A percentile compares a stretch with the other conserved stretches of the same genome.
These are phyloP conservation scores for Proterorhinus semilunaris DNA, from an alignment of 2,113 vertebrate species.

Conservation along the genomic window DNA sequence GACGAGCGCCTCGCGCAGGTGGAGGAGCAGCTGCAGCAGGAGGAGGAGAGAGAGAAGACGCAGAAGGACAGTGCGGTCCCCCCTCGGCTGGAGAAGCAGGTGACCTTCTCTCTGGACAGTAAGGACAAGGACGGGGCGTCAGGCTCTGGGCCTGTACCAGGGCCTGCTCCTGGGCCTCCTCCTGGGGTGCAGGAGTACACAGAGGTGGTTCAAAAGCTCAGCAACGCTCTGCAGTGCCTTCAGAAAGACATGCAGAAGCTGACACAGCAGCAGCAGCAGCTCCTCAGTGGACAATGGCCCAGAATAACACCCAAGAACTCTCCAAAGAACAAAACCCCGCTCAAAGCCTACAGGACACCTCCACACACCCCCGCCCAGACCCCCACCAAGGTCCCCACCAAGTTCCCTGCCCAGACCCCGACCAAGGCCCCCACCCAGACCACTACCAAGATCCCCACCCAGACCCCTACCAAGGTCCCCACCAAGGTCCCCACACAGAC, in stretches of 20 bases:
- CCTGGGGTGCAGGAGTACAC: conserved; percentile 80
- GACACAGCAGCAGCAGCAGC: conserved; percentile 86
- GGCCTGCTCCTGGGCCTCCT: conserved; percentile 38
- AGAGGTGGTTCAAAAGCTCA: conserved; percentile 85
- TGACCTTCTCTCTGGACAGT: conserved; percentile 84
- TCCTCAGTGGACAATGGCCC: conserved; percentile 79
- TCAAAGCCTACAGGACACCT: conserved; percentile 58
- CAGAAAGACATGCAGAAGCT: conserved; percentile 90
- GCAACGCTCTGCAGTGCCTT: conserved; percentile 81
- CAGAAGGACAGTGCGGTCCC: conserved; percentile 27
- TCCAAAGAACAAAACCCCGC: conserved; percentile 49
- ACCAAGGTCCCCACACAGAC: conserved; percentile 37
- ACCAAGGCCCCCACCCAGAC: conserved; percentile 38
- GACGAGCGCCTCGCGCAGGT: conserved; percentile 77
- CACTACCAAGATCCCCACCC: conserved; percentile 57
- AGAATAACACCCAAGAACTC: conserved; percentile 46
- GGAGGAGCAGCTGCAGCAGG: conserved; percentile 72
- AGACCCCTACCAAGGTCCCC: conserved; percentile 28
- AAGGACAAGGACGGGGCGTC: conserved; percentile 60
- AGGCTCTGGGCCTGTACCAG: conserved; percentile 38
- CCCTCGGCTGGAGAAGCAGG: conserved; percentile 80
- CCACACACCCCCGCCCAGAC: conserved; percentile 58
- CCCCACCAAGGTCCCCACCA: conserved; percentile 25
- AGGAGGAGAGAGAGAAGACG: conserved; percentile 62
- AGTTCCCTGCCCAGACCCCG: no score